Base-by-base conservation (phyloP, 2,888 invertebrate species). In the Spicauda simplicius region DNA sequence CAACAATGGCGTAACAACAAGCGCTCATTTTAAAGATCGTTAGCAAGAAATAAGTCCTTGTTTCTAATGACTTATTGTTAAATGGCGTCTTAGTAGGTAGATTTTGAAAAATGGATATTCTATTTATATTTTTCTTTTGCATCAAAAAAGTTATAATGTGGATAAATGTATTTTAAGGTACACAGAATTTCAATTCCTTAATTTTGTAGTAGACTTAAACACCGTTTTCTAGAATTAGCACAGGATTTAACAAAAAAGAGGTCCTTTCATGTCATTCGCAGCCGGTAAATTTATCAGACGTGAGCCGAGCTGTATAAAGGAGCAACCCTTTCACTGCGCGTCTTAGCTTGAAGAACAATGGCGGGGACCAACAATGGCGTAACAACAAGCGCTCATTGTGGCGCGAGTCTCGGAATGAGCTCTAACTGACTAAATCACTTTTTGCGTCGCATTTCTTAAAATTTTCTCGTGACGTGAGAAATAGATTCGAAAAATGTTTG, bases 1-100 rank as follows among this genome's bases (percentile, higher is more conserved):
- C 66, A 66, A 66, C 66, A 66, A 66, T 60, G 48, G 60, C 20
- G 16, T 33, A 55, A 48, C 60, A 60, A 65, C 45, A 41, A 48
- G 50, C 7, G 12, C 45, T 48, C 19, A 54, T 59, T 54, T 30
- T 65, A 45, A 12, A 11, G 53, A 53, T 52, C 30, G 41, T 58
- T 53, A 53, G 58, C 25, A 58, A 41, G 11, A 50, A 65, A 52
- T 62, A 52, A 53, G 50, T 6, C 8, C 8, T 33, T 10, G 1
- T 33, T 33, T 1, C 8, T 33, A 10, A 33, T 33, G 4, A 33
- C 33, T 33, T 33, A 6, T 33, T 33, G 7, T 10, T 10, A 6
- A 33, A 4, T 33, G 33, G 3, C 8, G 33, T 33, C 5, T 25
- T 33, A 33, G 6, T 14, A 14, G 14, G 45, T 45, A 14, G 14